Evolutionary conservation across 2,888 invertebrate species (phyloP), one percentile per base, ranked within the genome.

Genomic region (Parapristionchus giblindavisi): DNA sequence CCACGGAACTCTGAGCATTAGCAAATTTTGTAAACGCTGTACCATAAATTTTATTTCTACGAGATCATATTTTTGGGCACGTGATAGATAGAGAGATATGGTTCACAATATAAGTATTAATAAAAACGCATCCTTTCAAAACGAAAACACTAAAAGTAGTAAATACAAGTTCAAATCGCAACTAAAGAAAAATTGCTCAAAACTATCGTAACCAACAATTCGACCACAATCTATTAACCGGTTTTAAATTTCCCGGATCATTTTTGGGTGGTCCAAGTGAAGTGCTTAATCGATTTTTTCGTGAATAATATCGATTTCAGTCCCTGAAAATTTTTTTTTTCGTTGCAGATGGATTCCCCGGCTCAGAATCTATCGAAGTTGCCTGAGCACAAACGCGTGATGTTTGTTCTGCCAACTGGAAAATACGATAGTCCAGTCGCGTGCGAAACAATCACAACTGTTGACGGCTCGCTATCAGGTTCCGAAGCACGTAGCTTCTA

Each of bases 401-500:
- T 34, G 11, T 71, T 71, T 40, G 70, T 71, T 38, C 40, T 27
- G 17, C 70, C 70, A 11, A 71, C 70, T 14, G 70, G 70, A 11
- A 71, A 56, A 21, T 71, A 40, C 56, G 70, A 71, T 29, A 56
- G 29, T 14, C 1, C 38, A 3, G 3, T 38, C 11, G 56, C 29
- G 21, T 29, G 2, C 27, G 52, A 52, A 24, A 38, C 51, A 14
- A 21, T 38, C 27, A 27, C 38, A 29, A n/a, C 17, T 21, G 54
- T n/a, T 17, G 27, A 29, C 27, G 70, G 68, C 2, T 24, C 52
- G 17, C 43, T 68, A 27, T 34, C 68, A 36, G 76, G 76, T 29
- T 24, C 52, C 29, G 76, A 76, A 51, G 76, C 76, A 14, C 52
- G 70, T 17, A 43, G 27, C 24, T 73, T 76, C 54, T 76, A 76